These are phyloP conservation scores for Helicoverpa assulta DNA, from an alignment of 2,888 invertebrate genomes.

Conservation along the genomic window DNA sequence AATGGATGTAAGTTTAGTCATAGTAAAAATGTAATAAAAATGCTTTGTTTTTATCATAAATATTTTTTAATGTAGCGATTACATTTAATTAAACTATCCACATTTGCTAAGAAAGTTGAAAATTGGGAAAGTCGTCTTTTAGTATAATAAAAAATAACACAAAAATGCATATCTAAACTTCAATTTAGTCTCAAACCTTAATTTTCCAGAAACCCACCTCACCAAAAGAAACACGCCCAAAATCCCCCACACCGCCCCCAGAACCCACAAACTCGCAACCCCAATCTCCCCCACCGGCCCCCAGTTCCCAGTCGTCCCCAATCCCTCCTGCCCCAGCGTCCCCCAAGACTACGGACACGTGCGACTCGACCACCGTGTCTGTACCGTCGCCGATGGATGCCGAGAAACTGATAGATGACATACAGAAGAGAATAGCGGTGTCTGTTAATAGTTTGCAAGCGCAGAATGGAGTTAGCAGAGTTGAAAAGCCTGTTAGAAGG, in stretches of 20 bases:
- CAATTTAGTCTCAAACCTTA: not conserved
- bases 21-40: too few relatives aligned
- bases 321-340: slow-evolving; percentile 3
- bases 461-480: slow-evolving; percentile 31
- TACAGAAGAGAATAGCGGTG: slow-evolving; percentile 11
- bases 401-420: slow-evolving; percentile 38
- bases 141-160: too few relatives aligned
- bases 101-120: too few relatives aligned
- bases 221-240: slow-evolving; percentile 6
- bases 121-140: too few relatives aligned
- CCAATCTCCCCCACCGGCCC: not conserved
- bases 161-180: too few relatives aligned
- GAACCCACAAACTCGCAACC: not conserved
- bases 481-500: slow-evolving; percentile 2
- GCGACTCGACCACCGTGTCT: slow-evolving; percentile 36
- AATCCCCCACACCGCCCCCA: not conserved
- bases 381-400: slow-evolving; percentile 35
- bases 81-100: too few relatives aligned
- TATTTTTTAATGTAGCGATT: too few relatives aligned
- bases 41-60: too few relatives aligned
- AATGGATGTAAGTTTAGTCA: too few relatives aligned
- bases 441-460: not conserved
- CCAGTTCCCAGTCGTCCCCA: not conserved
- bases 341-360: slow-evolving; percentile 1
- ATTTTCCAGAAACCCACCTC: slow-evolving; percentile 29